Evolutionary conservation across 2,888 invertebrate genomes (phyloP).

Genomic region (Atethmia centrago): DNA sequence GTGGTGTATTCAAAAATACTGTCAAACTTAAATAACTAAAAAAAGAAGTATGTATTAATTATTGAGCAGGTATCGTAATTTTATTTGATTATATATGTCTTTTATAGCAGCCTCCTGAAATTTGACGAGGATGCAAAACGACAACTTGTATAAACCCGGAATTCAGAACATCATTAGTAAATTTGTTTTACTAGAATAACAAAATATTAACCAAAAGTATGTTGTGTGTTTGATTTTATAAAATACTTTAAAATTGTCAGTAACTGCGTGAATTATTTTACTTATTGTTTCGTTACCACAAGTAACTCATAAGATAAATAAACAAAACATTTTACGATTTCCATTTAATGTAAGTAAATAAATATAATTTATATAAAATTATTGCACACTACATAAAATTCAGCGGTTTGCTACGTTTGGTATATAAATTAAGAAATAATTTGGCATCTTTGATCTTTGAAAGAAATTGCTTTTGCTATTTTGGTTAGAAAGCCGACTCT

Average conservation of each 20-base stretch:
- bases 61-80: too few species aligned
- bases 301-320: constrained; percentile 55
- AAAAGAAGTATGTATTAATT: too few species aligned
- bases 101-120: too few species aligned
- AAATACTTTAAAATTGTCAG: not conserved
- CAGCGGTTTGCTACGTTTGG: constrained; percentile 61
- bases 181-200: not conserved
- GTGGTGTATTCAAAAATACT: too few species aligned
- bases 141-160: not conserved
- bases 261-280: not conserved
- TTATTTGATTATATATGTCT: too few species aligned
- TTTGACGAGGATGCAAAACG: too few species aligned
- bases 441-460: constrained; percentile 40
- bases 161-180: not conserved
- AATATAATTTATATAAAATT: constrained; percentile 62
- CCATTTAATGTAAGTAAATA: constrained; percentile 69
- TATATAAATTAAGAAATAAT: constrained; percentile 35
- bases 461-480: not conserved
- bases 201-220: not conserved
- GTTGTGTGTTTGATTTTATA: too few species aligned
- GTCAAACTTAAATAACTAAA: too few species aligned
- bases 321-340: constrained; percentile 58
- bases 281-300: constrained; percentile 39
- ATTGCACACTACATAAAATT: constrained; percentile 57
- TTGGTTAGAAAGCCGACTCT: not conserved